A percentile compares a stretch with the other conserved stretches of the same genome.
These are phyloP conservation scores for Cosmia pyralina DNA, from an alignment of 2,888 invertebrate genomes.

Conservation along the genomic window DNA sequence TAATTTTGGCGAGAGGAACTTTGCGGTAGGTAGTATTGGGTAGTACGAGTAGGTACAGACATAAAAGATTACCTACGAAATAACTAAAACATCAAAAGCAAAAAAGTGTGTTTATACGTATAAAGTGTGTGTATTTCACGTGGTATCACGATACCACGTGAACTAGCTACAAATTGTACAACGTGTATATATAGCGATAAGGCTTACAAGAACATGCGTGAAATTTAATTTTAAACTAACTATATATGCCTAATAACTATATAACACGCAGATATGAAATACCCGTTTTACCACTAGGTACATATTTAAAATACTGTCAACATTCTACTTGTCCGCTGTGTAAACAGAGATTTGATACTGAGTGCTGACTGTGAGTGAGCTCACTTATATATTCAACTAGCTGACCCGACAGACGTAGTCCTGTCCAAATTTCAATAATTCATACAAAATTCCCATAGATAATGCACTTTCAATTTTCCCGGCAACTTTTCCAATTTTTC, in stretches of 20 bases:
- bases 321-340: neutral
- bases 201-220: neutral
- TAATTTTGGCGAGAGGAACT: neutral
- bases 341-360: neutral
- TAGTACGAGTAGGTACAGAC: no score
- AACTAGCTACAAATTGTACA: no score
- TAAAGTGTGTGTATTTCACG: no score
- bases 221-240: constrained; percentile 12
- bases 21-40: neutral
- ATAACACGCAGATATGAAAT: neutral
- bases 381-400: neutral
- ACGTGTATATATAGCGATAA: constrained; percentile 1
- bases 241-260: no score
- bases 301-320: neutral
- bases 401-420: no score
- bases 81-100: neutral
- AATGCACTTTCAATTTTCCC: no score
- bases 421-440: no score
- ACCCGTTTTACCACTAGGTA: neutral
- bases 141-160: no score
- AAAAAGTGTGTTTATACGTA: neutral
- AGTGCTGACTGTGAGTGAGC: neutral
- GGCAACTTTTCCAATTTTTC: no score
- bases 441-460: no score
- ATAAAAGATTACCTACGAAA: neutral